Conservation (phyloP, 2,797 vertebrate species). For the Sebastes nivosus region DNA sequence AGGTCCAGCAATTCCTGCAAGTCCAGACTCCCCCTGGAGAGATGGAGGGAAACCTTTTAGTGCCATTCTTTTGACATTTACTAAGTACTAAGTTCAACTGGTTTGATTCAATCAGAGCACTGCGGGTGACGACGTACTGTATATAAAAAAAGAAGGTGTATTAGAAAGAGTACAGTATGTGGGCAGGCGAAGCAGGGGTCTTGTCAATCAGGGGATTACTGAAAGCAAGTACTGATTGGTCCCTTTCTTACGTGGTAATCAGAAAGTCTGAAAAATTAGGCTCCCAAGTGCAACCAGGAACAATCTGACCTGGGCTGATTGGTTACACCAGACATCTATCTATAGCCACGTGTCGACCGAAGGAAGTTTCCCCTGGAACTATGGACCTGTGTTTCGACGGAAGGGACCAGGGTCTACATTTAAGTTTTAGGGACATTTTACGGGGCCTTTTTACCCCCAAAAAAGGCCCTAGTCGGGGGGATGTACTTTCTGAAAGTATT, state of each 20-base stretch:
- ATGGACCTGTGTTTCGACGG: accelerated
- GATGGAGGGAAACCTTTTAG: background rate
- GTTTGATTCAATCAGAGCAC: background rate
- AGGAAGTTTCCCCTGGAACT: accelerated
- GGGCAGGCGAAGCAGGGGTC: background rate
- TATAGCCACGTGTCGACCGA: too few species aligned
- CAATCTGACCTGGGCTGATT: background rate
- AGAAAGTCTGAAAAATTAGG: background rate
- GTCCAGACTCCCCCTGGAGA: slow-evolving; percentile 70
- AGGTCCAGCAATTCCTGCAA: slow-evolving; percentile 59
- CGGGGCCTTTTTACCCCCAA: too few species aligned
- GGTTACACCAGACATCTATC: background rate
- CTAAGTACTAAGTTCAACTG: background rate
- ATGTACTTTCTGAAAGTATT: too few species aligned
- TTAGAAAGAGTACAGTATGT: background rate
- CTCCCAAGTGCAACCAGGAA: background rate
- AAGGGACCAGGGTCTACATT: too few species aligned
- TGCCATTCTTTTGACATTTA: background rate
- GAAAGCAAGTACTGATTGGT: background rate
- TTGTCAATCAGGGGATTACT: background rate
- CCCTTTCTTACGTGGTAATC: background rate
- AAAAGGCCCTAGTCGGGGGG: too few species aligned
- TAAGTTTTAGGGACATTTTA: too few species aligned
- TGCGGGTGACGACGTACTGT: background rate
- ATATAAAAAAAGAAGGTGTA: background rate